Conservation (phyloP, 1,140 invertebrate genomes). For the Zaprionus davidi region DNA sequence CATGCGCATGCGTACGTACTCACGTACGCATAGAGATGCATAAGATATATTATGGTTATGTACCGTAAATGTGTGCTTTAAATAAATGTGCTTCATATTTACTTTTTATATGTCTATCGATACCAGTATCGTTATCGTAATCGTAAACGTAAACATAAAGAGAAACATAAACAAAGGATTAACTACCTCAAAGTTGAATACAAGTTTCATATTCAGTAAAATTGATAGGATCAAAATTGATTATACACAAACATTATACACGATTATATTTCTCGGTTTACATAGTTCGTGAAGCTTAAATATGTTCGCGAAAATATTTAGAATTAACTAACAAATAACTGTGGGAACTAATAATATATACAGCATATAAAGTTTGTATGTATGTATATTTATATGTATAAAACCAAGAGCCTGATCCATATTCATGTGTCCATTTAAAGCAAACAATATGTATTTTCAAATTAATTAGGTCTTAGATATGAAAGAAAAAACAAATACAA, state of each 20-base stretch:
- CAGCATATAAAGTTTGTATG: conserved; percentile 22
- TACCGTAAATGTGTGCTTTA: conserved; percentile 81
- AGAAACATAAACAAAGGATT: conserved; percentile 56
- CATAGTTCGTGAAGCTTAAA: background rate
- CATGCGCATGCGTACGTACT: conserved; percentile 26
- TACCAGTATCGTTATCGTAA: conserved; percentile 25
- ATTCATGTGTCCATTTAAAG: conserved; percentile 76
- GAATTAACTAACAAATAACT: conserved; percentile 33
- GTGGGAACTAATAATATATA: conserved; percentile 37
- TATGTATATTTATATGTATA: conserved; percentile 10
- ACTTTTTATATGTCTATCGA: conserved; percentile 41
- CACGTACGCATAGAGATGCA: conserved; percentile 12
- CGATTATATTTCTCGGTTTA: conserved; percentile 13
- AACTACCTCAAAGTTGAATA: conserved; percentile 75
- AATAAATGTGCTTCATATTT: conserved; percentile 80
- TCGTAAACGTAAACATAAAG: conserved; percentile 47
- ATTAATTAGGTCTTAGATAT: conserved; percentile 53
- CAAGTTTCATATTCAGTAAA: conserved; percentile 69
- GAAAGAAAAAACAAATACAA: conserved; percentile 12
- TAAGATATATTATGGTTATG: conserved; percentile 64
- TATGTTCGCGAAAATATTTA: conserved; percentile 12
- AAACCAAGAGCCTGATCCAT: conserved; percentile 71
- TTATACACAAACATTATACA: conserved; percentile 54
- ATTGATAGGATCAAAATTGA: conserved; percentile 50
- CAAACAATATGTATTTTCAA: conserved; percentile 66